These are phyloP conservation scores for Equus quagga DNA, from an alignment of 2,113 vertebrate species.

Conservation along the genomic window DNA sequence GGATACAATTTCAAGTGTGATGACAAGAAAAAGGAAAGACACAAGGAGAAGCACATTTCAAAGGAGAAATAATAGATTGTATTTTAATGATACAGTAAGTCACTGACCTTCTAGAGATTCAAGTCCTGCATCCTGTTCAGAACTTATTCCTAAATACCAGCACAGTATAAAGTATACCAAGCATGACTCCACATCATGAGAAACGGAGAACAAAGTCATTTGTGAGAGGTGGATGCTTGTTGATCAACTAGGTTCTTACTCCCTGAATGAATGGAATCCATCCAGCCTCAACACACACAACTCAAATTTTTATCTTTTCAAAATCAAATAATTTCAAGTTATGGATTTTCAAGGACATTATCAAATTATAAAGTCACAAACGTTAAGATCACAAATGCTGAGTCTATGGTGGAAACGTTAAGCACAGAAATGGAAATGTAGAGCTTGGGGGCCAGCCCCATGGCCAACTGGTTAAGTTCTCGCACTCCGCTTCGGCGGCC, in stretches of 20 bases:
- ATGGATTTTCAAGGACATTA: constrained; percentile 39
- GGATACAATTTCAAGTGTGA: not conserved
- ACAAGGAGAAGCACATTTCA: constrained; percentile 10
- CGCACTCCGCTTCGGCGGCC: too few species aligned
- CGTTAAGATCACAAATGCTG: constrained; percentile 26
- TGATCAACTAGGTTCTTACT: not conserved
- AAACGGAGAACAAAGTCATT: constrained; percentile 41
- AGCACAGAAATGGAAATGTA: constrained; percentile 37
- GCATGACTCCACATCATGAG: not conserved
- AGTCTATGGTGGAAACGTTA: constrained; percentile 15
- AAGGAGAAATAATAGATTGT: constrained; percentile 46
- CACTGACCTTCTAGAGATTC: not conserved
- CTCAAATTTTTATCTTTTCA: not conserved
- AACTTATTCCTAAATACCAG: constrained; percentile 12
- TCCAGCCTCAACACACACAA: not conserved
- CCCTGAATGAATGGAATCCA: constrained; percentile 20
- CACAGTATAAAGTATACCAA: constrained; percentile 33
- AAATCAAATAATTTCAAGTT: constrained; percentile 44
- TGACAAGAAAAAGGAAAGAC: constrained; percentile 20
- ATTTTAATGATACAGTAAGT: constrained; percentile 44
- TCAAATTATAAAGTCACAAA: constrained; percentile 49
- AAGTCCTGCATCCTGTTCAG: not conserved
- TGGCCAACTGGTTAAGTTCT: too few species aligned
- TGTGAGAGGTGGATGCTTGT: not conserved
- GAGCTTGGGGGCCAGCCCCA: not conserved